Percentiles rank a stretch among this genome's conserved stretches.
Evolutionary conservation across 2,888 invertebrate species (phyloP).

Genomic region (Campoletis raptor): DNA sequence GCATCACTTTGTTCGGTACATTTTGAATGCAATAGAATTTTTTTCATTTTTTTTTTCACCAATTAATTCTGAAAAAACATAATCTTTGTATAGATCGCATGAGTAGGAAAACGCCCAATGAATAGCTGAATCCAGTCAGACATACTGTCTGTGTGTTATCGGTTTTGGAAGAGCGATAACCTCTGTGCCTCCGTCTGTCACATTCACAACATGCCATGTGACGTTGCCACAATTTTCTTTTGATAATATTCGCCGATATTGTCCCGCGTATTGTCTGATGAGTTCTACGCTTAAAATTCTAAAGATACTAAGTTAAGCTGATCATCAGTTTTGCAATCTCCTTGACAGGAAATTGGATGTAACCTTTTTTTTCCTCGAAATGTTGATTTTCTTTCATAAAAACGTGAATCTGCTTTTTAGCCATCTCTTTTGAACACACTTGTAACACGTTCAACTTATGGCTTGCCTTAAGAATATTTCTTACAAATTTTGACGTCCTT

Average conservation of each 20-base stretch:
- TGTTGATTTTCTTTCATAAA: neutral
- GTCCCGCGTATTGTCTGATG: too few relatives aligned
- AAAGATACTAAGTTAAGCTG: too few relatives aligned
- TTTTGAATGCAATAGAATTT: neutral
- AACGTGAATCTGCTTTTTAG: neutral
- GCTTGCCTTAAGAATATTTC: too few relatives aligned
- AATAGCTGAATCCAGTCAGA: neutral
- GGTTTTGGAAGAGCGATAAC: neutral
- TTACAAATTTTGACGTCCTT: neutral
- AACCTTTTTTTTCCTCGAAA: too few relatives aligned
- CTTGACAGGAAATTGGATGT: too few relatives aligned
- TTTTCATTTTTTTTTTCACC: conserved; percentile 4
- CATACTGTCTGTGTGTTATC: neutral
- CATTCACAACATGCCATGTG: neutral
- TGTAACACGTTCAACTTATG: too few relatives aligned
- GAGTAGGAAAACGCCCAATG: neutral
- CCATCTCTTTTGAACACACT: neutral
- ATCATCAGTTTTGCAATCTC: too few relatives aligned
- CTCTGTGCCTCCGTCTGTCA: neutral
- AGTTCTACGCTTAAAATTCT: too few relatives aligned
- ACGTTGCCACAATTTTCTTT: too few relatives aligned
- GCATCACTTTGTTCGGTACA: conserved; percentile 4
- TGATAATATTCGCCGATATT: too few relatives aligned
- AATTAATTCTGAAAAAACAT: neutral
- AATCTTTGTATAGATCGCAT: conserved; percentile 2